Conservation (phyloP, 2,797 vertebrate species). For the Knipowitschia caucasica region DNA sequence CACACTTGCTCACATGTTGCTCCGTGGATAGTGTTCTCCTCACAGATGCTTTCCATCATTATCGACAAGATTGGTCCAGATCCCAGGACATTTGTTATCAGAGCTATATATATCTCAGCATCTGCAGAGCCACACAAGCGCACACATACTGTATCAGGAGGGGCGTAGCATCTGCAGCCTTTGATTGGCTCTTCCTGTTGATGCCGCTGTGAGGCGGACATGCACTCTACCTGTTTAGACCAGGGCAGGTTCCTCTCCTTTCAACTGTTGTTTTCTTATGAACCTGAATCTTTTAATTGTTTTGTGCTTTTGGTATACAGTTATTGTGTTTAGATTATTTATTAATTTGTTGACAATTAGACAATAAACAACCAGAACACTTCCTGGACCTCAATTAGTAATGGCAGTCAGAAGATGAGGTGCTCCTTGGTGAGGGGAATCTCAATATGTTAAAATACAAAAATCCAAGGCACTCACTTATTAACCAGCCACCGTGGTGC, state of each 20-base stretch:
- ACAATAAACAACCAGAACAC: no score
- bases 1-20: constrained; percentile 22
- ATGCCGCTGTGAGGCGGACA: constrained; percentile 25
- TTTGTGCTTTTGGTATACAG: no score
- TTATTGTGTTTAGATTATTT: no score
- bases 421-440: no score
- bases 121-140: constrained; percentile 23
- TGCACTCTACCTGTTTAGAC: background rate
- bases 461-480: no score
- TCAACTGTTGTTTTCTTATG: background rate
- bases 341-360: no score
- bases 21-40: constrained; percentile 39
- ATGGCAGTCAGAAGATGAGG: no score
- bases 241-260: background rate
- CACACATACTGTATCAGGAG: background rate
- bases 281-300: background rate
- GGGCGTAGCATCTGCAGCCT: constrained; percentile 9
- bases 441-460: no score
- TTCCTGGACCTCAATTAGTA: no score
- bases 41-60: constrained; percentile 59
- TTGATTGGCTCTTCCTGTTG: constrained; percentile 23
- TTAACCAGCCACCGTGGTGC: no score
- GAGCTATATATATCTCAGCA: constrained; percentile 48
- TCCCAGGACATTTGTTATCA: constrained; percentile 56
- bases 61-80: constrained; percentile 48